These are phyloP conservation scores for Drosophila pseudoananassae DNA, from an alignment of 1,140 invertebrate species.

Conservation along the genomic window DNA sequence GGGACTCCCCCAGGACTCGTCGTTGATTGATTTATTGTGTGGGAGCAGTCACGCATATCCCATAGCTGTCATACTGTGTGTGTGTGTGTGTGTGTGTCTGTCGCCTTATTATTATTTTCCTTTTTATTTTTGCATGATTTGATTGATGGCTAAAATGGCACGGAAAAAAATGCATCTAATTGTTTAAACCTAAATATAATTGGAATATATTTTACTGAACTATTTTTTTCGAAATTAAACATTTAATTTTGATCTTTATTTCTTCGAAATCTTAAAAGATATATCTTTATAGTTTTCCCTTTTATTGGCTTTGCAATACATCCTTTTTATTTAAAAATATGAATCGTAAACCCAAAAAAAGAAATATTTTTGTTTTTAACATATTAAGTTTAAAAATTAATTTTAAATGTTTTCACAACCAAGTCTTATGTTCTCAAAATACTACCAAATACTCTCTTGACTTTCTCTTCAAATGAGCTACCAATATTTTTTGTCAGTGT, in stretches of 20 bases:
- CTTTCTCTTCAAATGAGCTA: neutral
- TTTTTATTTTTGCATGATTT: conserved; percentile 35
- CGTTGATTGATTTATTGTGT: conserved; percentile 54
- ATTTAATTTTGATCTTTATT: neutral
- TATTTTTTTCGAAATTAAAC: neutral
- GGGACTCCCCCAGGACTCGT: conserved; percentile 4
- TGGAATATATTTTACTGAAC: too few species aligned
- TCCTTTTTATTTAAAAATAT: neutral
- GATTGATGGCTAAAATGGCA: conserved; percentile 30
- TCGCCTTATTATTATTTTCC: neutral
- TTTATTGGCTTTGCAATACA: too few species aligned
- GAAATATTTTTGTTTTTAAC: neutral
- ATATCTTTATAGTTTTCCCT: too few species aligned
- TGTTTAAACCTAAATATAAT: too few species aligned
- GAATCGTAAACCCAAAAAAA: neutral
- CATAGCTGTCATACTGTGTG: conserved; percentile 29
- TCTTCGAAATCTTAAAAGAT: too few species aligned
- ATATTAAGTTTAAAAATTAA: too few species aligned
- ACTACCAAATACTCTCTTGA: neutral
- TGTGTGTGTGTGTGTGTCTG: conserved; percentile 4
- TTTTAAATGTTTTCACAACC: too few species aligned
- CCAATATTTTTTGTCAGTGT: conserved; percentile 3
- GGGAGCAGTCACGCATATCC: conserved; percentile 37
- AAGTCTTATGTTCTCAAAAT: too few species aligned
- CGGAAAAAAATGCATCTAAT: conserved; percentile 4